Conservation (phyloP, 2,888 invertebrate genomes). For the Xestoiulus laeticollis region DNA sequence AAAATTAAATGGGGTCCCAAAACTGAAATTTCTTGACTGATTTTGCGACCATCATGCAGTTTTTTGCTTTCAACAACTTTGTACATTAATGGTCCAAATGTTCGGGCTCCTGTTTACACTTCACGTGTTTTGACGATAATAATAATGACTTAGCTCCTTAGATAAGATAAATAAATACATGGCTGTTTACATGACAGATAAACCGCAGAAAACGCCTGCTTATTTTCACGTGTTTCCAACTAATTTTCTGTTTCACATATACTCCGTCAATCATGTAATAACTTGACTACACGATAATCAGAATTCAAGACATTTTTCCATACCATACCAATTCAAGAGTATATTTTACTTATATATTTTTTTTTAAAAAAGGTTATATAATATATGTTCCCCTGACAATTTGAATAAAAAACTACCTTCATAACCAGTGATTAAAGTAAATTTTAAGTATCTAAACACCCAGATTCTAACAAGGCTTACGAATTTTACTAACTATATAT, state of each 20-base stretch:
- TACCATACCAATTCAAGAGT: too few species aligned
- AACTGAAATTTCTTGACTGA: background rate
- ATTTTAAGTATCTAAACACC: too few species aligned
- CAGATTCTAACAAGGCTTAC: background rate
- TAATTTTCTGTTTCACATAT: background rate
- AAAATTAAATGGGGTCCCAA: too few species aligned
- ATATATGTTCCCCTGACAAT: too few species aligned
- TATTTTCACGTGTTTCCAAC: background rate
- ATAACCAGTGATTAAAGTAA: too few species aligned
- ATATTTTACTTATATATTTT: too few species aligned
- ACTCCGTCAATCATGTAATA: background rate
- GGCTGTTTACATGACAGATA: background rate
- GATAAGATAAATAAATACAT: constrained; percentile 31
- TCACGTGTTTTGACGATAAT: background rate
- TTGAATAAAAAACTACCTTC: too few species aligned
- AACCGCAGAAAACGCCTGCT: background rate
- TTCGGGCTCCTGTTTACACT: background rate
- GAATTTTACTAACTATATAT: background rate
- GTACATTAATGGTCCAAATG: background rate
- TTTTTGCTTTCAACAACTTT: background rate
- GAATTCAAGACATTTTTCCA: background rate
- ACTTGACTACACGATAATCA: background rate
- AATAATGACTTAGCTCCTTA: background rate
- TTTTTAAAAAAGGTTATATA: too few species aligned
- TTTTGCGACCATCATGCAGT: background rate